Percentiles rank a stretch among this genome's conserved stretches.
Evolutionary conservation across 2,113 vertebrate genomes (phyloP).

Genomic region (Amblyopsis rosae): DNA sequence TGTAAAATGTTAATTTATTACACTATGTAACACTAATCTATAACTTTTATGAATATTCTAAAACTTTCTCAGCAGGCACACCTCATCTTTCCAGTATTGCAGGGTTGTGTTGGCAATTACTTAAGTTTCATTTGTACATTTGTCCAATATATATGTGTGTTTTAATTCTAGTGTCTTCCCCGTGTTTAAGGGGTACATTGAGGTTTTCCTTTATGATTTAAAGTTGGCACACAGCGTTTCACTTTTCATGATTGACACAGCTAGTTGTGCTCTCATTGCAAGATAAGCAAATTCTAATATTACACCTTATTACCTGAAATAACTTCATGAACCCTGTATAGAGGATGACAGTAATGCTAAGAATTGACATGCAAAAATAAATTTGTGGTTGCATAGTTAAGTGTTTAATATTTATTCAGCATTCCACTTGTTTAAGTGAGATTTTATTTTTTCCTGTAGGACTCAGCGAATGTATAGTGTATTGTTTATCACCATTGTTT

Average conservation of each 20-base stretch:
- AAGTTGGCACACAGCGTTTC: not conserved
- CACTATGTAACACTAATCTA: not conserved
- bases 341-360: too few species aligned
- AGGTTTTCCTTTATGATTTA: not conserved
- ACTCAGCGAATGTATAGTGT: constrained; percentile 7
- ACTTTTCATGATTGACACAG: not conserved
- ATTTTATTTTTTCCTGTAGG: constrained; percentile 16
- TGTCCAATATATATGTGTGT: not conserved
- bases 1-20: not conserved
- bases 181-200: not conserved
- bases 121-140: not conserved
- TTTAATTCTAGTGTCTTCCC: not conserved
- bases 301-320: not conserved
- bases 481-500: constrained; percentile 18
- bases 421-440: not conserved
- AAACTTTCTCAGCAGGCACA: not conserved
- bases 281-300: not conserved
- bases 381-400: not conserved
- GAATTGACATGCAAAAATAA: not conserved
- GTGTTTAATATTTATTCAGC: not conserved
- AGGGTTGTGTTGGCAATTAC: not conserved
- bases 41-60: not conserved
- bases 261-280: not conserved
- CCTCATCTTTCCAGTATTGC: not conserved
- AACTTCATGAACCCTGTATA: not conserved